Percentiles rank a stretch among this genome's conserved stretches.
Evolutionary conservation across 1,140 invertebrate genomes (phyloP).

Genomic region (Schmidtea mediterranea): DNA sequence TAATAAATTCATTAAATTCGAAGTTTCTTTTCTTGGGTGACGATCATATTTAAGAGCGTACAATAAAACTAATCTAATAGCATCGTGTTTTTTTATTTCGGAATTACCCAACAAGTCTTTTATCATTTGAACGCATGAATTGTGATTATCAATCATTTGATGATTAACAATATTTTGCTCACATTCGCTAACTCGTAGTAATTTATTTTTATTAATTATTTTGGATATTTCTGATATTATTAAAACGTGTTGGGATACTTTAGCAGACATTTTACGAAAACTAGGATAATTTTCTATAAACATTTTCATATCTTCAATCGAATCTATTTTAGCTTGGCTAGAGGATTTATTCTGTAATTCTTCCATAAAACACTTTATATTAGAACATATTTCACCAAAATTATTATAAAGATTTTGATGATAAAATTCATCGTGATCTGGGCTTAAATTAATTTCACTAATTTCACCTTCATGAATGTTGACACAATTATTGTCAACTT

Average conservation of each 20-base stretch:
- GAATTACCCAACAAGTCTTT: background rate
- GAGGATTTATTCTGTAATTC: slow-evolving; percentile 78
- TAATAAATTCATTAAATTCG: too few species aligned
- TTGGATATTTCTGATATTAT: slow-evolving; percentile 67
- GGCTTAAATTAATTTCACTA: slow-evolving; percentile 53
- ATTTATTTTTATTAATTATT: background rate
- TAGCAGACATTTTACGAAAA: slow-evolving; percentile 96
- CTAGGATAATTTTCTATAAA: too few species aligned
- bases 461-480: slow-evolving; percentile 55
- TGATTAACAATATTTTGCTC: slow-evolving; percentile 3
- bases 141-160: background rate
- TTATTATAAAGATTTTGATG: slow-evolving; percentile 78
- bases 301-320: slow-evolving; percentile 94
- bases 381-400: slow-evolving; percentile 90
- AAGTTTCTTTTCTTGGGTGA: background rate
- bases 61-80: background rate
- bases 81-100: background rate
- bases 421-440: slow-evolving; percentile 92
- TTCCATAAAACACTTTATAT: slow-evolving; percentile 83
- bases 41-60: background rate
- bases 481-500: slow-evolving; percentile 76
- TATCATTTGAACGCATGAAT: background rate
- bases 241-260: slow-evolving; percentile 82
- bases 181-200: slow-evolving; percentile 38
- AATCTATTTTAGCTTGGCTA: slow-evolving; percentile 40